Evolutionary conservation across 2,113 vertebrate species (phyloP).

Genomic region (Cinclus mexicanus): DNA sequence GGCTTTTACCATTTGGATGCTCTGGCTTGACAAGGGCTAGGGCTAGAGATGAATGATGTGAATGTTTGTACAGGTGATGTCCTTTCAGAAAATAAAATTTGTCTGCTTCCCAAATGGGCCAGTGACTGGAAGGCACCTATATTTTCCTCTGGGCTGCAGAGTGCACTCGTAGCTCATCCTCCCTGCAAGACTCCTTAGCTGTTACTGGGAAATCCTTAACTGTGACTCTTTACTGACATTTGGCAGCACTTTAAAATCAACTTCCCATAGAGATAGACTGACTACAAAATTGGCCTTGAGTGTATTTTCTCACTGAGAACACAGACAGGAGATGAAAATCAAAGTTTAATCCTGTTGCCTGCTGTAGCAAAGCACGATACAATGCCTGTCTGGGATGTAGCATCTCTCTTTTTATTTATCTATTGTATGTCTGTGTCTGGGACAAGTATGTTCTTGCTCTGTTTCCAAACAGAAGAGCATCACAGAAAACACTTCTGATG

Average conservation of each 20-base stretch:
- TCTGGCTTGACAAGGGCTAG: neutral
- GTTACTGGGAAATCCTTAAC: neutral
- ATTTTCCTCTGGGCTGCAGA: constrained; percentile 10
- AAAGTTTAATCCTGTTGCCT: neutral
- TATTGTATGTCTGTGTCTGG: neutral
- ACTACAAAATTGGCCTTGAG: neutral
- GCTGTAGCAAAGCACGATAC: neutral
- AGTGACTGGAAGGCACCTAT: neutral
- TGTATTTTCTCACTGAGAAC: constrained; percentile 24
- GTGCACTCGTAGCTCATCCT: constrained; percentile 14
- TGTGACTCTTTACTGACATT: neutral
- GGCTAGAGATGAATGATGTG: neutral
- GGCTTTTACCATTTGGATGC: neutral
- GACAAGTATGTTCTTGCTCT: constrained; percentile 11
- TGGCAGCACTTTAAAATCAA: constrained; percentile 39
- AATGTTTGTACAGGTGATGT: neutral
- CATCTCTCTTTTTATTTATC: constrained; percentile 9
- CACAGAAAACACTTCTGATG: neutral
- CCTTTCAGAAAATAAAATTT: neutral
- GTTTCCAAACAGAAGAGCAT: neutral
- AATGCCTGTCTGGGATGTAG: neutral
- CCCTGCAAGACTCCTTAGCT: neutral
- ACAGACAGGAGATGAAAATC: constrained; percentile 24
- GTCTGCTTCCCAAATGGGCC: too few relatives aligned
- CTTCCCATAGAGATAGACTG: constrained; percentile 3